A percentile compares a stretch with the other conserved stretches of the same genome.
These are phyloP conservation scores for Cataglyphis hispanica DNA, from an alignment of 1,140 invertebrate genomes.

Conservation along the genomic window DNA sequence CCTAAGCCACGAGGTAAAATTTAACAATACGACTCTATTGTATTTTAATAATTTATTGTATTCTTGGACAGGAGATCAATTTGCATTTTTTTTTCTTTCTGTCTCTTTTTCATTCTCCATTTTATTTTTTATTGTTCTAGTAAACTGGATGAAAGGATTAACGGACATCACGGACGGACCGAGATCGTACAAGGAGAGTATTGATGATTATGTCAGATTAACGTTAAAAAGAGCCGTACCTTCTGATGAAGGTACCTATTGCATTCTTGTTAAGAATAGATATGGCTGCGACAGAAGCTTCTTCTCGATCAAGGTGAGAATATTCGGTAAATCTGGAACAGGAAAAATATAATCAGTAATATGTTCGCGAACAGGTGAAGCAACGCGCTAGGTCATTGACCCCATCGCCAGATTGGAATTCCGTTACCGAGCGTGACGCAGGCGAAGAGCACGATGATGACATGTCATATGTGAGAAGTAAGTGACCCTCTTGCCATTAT, in stretches of 20 bases:
- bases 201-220: conserved; percentile 94
- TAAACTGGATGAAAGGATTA: conserved; percentile 94
- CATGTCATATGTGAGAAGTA: conserved; percentile 89
- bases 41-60: neutral
- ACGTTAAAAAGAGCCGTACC: conserved; percentile 94
- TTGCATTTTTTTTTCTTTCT: neutral
- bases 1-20: conserved; percentile 93
- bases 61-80: neutral
- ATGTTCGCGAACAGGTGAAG: conserved; percentile 86
- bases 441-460: conserved; percentile 81
- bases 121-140: conserved; percentile 84
- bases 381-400: conserved; percentile 90
- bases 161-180: conserved; percentile 93
- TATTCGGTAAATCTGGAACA: conserved; percentile 5
- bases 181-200: conserved; percentile 92
- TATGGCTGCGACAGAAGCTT: conserved; percentile 95
- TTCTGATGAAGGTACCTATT: conserved; percentile 97
- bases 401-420: conserved; percentile 88
- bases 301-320: conserved; percentile 92
- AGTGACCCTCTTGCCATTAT: conserved; percentile 65
- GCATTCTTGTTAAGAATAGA: conserved; percentile 96
- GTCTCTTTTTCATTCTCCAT: conserved; percentile 66
- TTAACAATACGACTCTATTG: neutral
- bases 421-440: conserved; percentile 76
- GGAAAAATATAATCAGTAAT: neutral